Conservation (phyloP, 1,140 invertebrate species). For the Calephelis nemesis region DNA sequence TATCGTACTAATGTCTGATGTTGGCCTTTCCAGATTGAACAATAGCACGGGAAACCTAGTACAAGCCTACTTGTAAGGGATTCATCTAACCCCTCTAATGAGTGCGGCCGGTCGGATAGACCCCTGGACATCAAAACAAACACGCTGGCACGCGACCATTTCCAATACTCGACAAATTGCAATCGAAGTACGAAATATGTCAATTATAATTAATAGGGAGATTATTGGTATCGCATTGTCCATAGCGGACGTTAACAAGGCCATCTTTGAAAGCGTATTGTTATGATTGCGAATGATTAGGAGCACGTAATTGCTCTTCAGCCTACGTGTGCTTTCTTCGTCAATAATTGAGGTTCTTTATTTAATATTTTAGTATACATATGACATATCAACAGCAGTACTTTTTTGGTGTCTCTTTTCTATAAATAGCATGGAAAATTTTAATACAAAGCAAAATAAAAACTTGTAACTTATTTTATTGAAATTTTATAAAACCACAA, state of each 20-base stretch:
- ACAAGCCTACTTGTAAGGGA: constrained; percentile 14
- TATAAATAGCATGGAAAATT: too few relatives aligned
- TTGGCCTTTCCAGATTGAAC: background rate
- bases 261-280: constrained; percentile 32
- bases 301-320: constrained; percentile 9
- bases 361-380: background rate
- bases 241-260: constrained; percentile 47
- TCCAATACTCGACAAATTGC: constrained; percentile 64
- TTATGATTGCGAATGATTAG: constrained; percentile 23
- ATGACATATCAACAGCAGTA: too few relatives aligned
- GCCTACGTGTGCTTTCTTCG: background rate
- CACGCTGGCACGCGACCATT: constrained; percentile 59
- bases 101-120: constrained; percentile 42
- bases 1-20: background rate
- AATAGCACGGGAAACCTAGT: background rate
- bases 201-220: constrained; percentile 74
- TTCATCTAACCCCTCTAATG: constrained; percentile 50
- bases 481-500: too few relatives aligned
- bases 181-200: constrained; percentile 67
- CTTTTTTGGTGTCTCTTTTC: too few relatives aligned
- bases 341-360: background rate
- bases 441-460: too few relatives aligned
- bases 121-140: constrained; percentile 74
- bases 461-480: too few relatives aligned
- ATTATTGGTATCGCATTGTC: constrained; percentile 70